phyloP scores from a whole-genome alignment of 2,888 invertebrate genomes.

The Apotomis turbidana region DNA sequence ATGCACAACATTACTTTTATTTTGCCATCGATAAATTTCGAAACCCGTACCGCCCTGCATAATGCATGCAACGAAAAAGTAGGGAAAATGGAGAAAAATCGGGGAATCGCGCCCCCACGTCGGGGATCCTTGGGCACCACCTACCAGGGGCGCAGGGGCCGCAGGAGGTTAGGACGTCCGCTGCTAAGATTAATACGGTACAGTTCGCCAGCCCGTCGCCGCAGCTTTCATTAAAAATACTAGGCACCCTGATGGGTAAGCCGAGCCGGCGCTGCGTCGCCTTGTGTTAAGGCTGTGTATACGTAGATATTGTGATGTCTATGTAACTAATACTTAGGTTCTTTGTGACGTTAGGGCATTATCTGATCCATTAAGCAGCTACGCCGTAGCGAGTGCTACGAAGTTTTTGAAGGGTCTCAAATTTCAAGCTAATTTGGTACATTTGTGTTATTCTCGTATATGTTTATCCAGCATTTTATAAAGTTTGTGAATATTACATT shows the following conservation, averaged over 20 bases:
- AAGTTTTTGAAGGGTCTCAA: neutral
- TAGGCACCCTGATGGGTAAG: constrained; percentile 67
- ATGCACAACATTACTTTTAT: constrained; percentile 62
- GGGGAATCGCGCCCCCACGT: constrained; percentile 68
- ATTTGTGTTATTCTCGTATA: too few relatives aligned
- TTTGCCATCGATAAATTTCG: constrained; percentile 75
- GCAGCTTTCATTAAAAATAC: constrained; percentile 79
- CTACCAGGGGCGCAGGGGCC: constrained; percentile 76
- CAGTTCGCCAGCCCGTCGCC: constrained; percentile 76
- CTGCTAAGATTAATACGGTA: constrained; percentile 80
- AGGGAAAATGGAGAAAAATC: constrained; percentile 70
- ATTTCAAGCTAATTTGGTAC: too few relatives aligned
- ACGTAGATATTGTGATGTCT: neutral
- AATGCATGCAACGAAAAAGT: constrained; percentile 74
- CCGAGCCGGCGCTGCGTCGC: constrained; percentile 49
- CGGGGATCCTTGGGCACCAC: constrained; percentile 71
- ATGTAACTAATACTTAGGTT: constrained; percentile 7
- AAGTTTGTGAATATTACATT: too few relatives aligned
- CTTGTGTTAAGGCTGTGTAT: constrained; percentile 48
- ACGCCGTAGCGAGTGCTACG: constrained; percentile 40
- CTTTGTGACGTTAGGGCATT: constrained; percentile 19
- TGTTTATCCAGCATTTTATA: too few relatives aligned
- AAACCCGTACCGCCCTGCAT: constrained; percentile 68
- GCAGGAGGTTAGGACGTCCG: constrained; percentile 66
- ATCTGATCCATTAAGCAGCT: constrained; percentile 32